Conservation (phyloP, 1,140 invertebrate species). For the Nomia melanderi region DNA sequence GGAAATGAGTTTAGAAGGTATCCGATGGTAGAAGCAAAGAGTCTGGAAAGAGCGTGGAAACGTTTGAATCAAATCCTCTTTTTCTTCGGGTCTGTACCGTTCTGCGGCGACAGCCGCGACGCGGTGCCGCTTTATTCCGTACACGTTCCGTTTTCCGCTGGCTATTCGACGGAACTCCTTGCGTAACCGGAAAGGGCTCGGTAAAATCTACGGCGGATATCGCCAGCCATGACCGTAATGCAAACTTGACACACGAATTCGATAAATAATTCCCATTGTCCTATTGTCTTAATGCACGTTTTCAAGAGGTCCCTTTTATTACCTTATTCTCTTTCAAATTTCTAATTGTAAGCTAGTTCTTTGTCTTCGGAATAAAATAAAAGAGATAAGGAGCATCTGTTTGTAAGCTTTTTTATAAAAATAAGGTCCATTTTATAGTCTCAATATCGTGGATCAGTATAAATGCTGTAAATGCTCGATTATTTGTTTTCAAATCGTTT, state of each 20-base stretch:
- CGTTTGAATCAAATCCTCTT: conserved; percentile 17
- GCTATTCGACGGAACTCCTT: conserved; percentile 26
- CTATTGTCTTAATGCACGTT: too few species aligned
- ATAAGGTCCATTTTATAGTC: too few species aligned
- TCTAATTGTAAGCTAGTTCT: too few species aligned
- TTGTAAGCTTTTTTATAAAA: too few species aligned
- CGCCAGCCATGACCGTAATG: conserved; percentile 44
- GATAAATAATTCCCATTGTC: conserved; percentile 4
- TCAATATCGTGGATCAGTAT: too few species aligned
- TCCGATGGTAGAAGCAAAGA: not conserved
- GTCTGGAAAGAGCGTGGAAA: not conserved
- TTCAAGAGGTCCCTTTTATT: too few species aligned
- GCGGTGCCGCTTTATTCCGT: conserved; percentile 13
- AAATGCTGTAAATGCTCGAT: too few species aligned
- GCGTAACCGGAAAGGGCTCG: conserved; percentile 38
- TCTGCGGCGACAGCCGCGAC: not conserved
- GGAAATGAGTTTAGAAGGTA: not conserved
- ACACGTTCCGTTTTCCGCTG: conserved; percentile 41
- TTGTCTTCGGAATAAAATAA: too few species aligned
- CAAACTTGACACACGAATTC: conserved; percentile 9
- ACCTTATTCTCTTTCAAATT: too few species aligned
- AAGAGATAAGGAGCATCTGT: too few species aligned
- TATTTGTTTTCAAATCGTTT: too few species aligned
- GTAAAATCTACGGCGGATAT: conserved; percentile 39
- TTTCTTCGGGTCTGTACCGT: not conserved